phyloP scores from a whole-genome alignment of 53 echinoderm and acorn worm genomes.

The Echinarachnius parma region DNA sequence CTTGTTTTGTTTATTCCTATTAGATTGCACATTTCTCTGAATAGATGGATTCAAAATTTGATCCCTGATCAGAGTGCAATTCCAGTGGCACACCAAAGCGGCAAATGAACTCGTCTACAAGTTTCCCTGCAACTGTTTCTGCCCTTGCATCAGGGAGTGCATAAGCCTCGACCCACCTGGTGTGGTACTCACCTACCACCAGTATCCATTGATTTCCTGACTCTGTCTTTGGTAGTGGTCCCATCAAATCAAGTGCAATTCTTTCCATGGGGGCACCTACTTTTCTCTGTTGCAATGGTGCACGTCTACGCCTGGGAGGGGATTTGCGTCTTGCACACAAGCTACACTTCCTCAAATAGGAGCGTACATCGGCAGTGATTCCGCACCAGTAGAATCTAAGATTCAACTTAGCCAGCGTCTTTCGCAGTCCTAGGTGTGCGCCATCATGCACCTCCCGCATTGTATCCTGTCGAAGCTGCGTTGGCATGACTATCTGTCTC shows the following conservation, averaged over 20 bases:
- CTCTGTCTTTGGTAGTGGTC: slow-evolving; percentile 32
- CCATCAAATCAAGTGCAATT: slow-evolving; percentile 33
- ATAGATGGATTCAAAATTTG: slow-evolving; percentile 9
- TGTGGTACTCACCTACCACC: slow-evolving; percentile 40
- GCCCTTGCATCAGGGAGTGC: slow-evolving; percentile 35
- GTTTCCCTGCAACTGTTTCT: slow-evolving; percentile 27
- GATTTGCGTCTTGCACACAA: slow-evolving; percentile 51
- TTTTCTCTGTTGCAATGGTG: slow-evolving; percentile 31
- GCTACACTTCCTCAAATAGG: slow-evolving; percentile 23
- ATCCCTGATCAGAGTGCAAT: slow-evolving; percentile 28
- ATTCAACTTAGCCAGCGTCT: slow-evolving; percentile 42
- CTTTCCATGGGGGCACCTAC: slow-evolving; percentile 33
- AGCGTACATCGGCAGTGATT: slow-evolving; percentile 43
- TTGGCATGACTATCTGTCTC: slow-evolving; percentile 42
- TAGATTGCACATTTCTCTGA: slow-evolving; percentile 25
- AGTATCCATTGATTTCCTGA: slow-evolving; percentile 26
- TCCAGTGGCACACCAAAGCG: slow-evolving; percentile 37
- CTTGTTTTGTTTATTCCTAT: slow-evolving; percentile 43
- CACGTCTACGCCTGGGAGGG: slow-evolving; percentile 34
- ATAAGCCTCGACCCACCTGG: slow-evolving; percentile 43
- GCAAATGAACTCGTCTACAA: slow-evolving; percentile 38
- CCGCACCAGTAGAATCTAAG: slow-evolving; percentile 41
- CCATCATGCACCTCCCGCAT: slow-evolving; percentile 47
- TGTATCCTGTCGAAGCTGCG: background rate
- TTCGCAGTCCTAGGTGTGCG: slow-evolving; percentile 54